Evolutionary conservation across 2,888 invertebrate species (phyloP), one percentile per base, ranked within the genome.

Genomic region (Ornithoptera priamus): DNA sequence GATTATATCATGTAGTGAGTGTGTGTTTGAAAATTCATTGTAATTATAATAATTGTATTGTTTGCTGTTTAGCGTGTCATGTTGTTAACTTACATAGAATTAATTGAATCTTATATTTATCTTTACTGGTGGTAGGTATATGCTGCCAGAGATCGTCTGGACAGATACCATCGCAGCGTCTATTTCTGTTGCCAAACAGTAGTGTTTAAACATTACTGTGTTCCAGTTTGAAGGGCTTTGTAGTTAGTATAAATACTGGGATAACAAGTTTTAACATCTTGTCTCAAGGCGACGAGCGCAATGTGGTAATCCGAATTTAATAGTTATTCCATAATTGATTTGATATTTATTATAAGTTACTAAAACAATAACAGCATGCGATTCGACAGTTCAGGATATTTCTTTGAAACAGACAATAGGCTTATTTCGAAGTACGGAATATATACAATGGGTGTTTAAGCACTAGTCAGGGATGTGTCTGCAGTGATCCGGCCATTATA

Each of bases 21-120:
- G 82, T 87, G 86, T 87, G 87, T 87, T 88, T 87, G 86, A 84
- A 82, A 86, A 87, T 87, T 86, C 85, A 82, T 86, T 84, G 82
- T 79, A 84, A 85, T 85, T 85, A 84, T 87, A 83, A 80, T 82
- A 81, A 63, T 67, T 75, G 72, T 76, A 85, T 85, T 86, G 86
- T 87, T 82, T 85, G 71, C 78, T 83, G 81, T 82, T 78, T 73
- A 67, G 76, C 81, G 64, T 82, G 85, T 86, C 84, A 85, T 78
- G 74, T 53, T 18, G 18, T 53, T 18, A n/a, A 18, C n/a, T 53
- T n/a, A n/a, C 15, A 53, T n/a, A 0, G 53, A 18, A 6, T 53
- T 12, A 53, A 53, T 7, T 53, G 8, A n/a, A 53, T 53, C 5
- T n/a, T 53, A 53, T 12, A 53, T 1, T 1, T 18, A 53, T n/a